These are phyloP conservation scores for Corythornis vintsioides DNA, from an alignment of 2,113 vertebrate genomes.

Conservation along the genomic window DNA sequence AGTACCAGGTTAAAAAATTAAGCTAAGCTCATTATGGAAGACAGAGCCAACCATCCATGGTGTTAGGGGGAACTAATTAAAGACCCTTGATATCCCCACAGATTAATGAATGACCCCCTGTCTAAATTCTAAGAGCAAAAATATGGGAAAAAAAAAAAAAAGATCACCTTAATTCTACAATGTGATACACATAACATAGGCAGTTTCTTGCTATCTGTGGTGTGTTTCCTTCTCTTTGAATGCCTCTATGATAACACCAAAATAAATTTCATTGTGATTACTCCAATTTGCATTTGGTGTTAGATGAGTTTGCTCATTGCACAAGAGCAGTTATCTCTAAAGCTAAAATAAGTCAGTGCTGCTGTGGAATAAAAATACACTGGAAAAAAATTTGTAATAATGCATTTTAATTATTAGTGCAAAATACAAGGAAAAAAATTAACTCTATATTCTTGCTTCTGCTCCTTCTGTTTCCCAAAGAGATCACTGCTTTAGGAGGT, in stretches of 20 bases:
- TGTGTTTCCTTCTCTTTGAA: not conserved
- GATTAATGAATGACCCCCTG: not conserved
- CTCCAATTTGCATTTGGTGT: not conserved
- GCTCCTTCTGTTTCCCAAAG: not conserved
- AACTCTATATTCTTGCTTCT: not conserved
- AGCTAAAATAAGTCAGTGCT: not conserved
- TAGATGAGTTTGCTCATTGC: not conserved
- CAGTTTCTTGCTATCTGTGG: not conserved
- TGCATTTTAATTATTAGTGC: not conserved
- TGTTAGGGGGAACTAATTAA: not conserved
- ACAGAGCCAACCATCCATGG: not conserved
- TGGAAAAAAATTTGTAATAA: not conserved
- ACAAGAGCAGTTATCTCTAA: not conserved
- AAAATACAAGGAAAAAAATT: not conserved
- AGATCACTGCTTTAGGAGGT: not conserved
- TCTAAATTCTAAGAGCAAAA: not conserved
- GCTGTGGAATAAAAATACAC: not conserved
- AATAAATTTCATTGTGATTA: not conserved
- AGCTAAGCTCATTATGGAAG: not conserved
- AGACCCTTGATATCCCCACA: not conserved
- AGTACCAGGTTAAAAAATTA: not conserved
- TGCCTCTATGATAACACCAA: not conserved
- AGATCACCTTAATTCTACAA: not conserved
- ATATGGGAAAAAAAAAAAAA: fast-evolving
- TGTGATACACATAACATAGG: not conserved